phyloP scores from a whole-genome alignment of 1,140 invertebrate species.

The Coboldia fuscipes region DNA sequence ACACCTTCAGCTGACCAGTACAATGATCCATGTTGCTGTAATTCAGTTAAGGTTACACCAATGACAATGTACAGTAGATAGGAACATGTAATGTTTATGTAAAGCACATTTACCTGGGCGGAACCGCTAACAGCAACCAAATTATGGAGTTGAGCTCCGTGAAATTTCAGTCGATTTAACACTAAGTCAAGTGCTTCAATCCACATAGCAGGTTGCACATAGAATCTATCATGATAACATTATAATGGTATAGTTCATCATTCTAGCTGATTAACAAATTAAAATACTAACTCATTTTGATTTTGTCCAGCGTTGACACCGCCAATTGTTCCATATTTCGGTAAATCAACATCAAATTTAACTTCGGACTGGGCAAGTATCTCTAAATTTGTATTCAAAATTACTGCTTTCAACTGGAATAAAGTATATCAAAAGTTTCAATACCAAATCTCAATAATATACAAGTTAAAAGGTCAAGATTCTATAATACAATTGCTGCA shows the following conservation, averaged over 20 bases:
- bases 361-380: conserved; percentile 60
- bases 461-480: neutral
- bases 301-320: conserved; percentile 13
- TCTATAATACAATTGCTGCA: no score
- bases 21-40: conserved; percentile 88
- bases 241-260: conserved; percentile 2
- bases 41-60: neutral
- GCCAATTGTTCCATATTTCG: conserved; percentile 42
- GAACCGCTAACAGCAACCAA: conserved; percentile 71
- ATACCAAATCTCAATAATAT: neutral
- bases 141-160: conserved; percentile 60
- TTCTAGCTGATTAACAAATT: conserved; percentile 1
- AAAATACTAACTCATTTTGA: conserved; percentile 30
- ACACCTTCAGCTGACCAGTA: conserved; percentile 71
- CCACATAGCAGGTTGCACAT: conserved; percentile 1
- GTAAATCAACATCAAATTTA: conserved; percentile 74
- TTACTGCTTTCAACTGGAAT: conserved; percentile 71
- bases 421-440: conserved; percentile 6
- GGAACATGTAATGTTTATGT: conserved; percentile 1
- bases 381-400: conserved; percentile 52
- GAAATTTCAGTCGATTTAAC: conserved; percentile 59
- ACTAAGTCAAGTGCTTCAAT: conserved; percentile 83
- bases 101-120: conserved; percentile 48
- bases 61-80: conserved; percentile 3
- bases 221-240: neutral